Evolutionary conservation across 64 coral and sea anemone genomes (phyloP).

Genomic region (Dendronephthya gigantea): DNA sequence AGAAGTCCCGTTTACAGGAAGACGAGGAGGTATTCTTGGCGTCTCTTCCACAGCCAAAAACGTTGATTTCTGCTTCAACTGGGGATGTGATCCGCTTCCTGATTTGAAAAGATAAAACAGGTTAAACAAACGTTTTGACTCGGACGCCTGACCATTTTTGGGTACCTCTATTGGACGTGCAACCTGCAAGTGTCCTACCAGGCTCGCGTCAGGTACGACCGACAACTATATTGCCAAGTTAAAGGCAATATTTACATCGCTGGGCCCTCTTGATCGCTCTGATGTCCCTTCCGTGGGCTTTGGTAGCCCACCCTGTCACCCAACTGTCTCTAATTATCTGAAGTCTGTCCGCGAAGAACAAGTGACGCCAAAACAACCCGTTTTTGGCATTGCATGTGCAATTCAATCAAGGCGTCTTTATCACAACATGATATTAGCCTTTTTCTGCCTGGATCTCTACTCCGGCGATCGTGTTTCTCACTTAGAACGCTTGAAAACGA

Average conservation of each 20-base stretch:
- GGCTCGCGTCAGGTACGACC: background rate
- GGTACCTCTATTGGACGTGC: background rate
- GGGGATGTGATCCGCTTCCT: conserved; percentile 11
- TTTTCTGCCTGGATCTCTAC: conserved; percentile 43
- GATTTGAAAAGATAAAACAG: conserved; percentile 25
- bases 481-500: conserved; percentile 21
- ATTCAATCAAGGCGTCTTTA: background rate
- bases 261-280: background rate
- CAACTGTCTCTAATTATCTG: conserved; percentile 1
- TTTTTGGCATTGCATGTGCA: background rate
- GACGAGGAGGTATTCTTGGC: conserved; percentile 29
- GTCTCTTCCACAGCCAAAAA: conserved; percentile 28
- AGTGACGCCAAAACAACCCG: conserved; percentile 29
- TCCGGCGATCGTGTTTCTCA: conserved; percentile 22
- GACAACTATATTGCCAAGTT: conserved; percentile 29
- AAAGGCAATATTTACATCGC: conserved; percentile 15
- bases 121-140: background rate
- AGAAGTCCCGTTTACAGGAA: conserved; percentile 21
- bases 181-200: background rate
- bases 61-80: background rate
- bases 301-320: conserved; percentile 24
- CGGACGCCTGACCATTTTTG: background rate
- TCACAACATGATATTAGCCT: conserved; percentile 5
- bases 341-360: conserved; percentile 28
- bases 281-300: background rate